A percentile compares a stretch with the other conserved stretches of the same genome.
Conservation (phyloP, 2,113 vertebrate species). For the Zosterops borbonicus region DNA sequence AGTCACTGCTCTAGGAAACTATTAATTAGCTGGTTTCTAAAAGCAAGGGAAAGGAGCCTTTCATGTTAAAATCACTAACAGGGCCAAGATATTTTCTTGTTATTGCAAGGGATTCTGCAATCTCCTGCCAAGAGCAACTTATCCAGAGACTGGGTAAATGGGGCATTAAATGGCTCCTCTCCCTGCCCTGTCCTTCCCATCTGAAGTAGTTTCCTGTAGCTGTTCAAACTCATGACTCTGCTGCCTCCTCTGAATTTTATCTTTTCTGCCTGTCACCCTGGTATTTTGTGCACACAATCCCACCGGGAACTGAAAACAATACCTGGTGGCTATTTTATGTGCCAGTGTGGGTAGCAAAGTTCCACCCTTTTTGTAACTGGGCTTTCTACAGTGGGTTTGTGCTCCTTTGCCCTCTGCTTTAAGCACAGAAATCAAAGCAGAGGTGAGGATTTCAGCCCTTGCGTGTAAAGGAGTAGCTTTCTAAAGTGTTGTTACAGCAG, state of each 20-base stretch:
- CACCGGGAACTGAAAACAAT: neutral
- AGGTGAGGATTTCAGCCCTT: neutral
- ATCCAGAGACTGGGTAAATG: neutral
- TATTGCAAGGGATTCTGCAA: conserved; percentile 15
- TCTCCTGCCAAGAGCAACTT: conserved; percentile 32
- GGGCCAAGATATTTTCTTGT: neutral
- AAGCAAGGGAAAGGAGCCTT: neutral
- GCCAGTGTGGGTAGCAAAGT: neutral
- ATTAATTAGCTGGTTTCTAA: conserved; percentile 16
- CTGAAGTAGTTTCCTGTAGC: neutral
- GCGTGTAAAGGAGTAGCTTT: neutral
- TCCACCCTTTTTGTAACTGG: neutral
- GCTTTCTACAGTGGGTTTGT: neutral
- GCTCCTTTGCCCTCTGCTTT: neutral
- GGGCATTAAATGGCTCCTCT: neutral
- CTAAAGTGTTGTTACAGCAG: neutral
- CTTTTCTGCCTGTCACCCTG: neutral
- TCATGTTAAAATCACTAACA: neutral
- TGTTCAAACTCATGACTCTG: neutral
- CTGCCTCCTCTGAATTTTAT: neutral
- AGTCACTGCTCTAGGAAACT: neutral
- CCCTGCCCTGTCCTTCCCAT: neutral
- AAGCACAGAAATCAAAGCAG: neutral
- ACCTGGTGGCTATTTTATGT: neutral
- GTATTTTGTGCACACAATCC: neutral